Conservation (phyloP, 2,888 invertebrate species). For the Drosophila ustulata region DNA sequence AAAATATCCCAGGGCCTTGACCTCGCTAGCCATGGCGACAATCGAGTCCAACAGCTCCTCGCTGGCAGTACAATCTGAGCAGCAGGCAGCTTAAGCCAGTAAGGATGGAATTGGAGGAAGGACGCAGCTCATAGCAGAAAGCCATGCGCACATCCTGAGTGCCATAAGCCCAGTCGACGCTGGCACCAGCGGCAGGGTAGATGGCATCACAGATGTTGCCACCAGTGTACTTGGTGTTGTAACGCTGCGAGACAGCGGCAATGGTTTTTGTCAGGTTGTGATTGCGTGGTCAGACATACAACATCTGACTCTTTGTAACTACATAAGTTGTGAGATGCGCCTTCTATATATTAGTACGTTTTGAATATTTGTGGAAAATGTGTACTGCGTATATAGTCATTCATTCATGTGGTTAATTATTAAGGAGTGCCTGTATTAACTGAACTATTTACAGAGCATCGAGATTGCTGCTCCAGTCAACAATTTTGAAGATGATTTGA, state of each 20-base stretch:
- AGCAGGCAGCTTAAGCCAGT: constrained; percentile 90
- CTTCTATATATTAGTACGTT: too few species aligned
- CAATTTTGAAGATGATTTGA: too few species aligned
- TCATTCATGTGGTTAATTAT: too few species aligned
- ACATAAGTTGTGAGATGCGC: too few species aligned
- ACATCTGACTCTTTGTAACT: too few species aligned
- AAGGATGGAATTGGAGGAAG: constrained; percentile 82
- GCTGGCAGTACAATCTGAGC: constrained; percentile 88
- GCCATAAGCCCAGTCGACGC: constrained; percentile 92
- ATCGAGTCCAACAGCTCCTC: constrained; percentile 88
- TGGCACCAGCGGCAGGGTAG: constrained; percentile 88
- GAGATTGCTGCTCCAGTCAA: too few species aligned
- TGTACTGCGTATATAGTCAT: too few species aligned
- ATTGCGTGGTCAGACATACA: too few species aligned
- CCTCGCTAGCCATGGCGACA: constrained; percentile 85
- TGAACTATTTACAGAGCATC: too few species aligned
- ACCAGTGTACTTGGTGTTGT: constrained; percentile 87
- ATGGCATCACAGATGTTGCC: constrained; percentile 87
- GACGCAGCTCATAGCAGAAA: constrained; percentile 87
- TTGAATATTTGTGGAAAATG: too few species aligned
- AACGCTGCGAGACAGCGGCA: constrained; percentile 85
- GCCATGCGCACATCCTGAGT: constrained; percentile 84
- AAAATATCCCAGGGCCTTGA: constrained; percentile 62
- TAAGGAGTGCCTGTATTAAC: too few species aligned
- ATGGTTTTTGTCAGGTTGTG: constrained; percentile 18